Conservation (phyloP, 2,797 vertebrate genomes). For the Percopsis omiscomaycus region DNA sequence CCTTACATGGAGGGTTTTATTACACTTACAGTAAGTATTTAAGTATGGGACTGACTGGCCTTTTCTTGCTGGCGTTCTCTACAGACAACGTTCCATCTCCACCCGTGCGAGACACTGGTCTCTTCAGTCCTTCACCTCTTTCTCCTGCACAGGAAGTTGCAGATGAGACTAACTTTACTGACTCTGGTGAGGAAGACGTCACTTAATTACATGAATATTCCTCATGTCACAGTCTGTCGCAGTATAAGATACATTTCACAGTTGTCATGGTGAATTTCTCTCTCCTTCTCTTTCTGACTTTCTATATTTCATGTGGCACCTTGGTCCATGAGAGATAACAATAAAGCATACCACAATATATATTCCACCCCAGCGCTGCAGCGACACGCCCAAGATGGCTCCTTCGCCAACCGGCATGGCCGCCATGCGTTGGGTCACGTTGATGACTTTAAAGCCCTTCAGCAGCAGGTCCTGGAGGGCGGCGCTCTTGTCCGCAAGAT, state of each 20-base stretch:
- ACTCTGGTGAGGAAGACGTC: conserved; percentile 43
- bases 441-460: conserved; percentile 80
- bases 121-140: conserved; percentile 59
- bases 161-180: conserved; percentile 15
- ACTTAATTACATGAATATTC: not conserved
- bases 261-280: not conserved
- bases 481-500: conserved; percentile 74
- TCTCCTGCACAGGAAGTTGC: conserved; percentile 20
- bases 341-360: not conserved
- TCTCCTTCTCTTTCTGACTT: not conserved
- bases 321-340: not conserved
- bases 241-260: no score
- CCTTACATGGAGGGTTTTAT: no score
- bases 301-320: not conserved
- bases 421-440: conserved; percentile 72
- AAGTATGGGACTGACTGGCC: no score
- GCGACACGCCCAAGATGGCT: conserved; percentile 34
- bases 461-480: conserved; percentile 82
- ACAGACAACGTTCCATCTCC: conserved; percentile 80
- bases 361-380: conserved; percentile 38
- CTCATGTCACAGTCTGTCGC: no score
- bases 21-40: no score
- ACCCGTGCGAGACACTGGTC: conserved; percentile 83
- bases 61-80: not conserved
- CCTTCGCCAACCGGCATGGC: conserved; percentile 65